A percentile compares a stretch with the other conserved stretches of the same genome.
phyloP scores from a whole-genome alignment of 2,888 invertebrate genomes.

The Isotomurus palustris region DNA sequence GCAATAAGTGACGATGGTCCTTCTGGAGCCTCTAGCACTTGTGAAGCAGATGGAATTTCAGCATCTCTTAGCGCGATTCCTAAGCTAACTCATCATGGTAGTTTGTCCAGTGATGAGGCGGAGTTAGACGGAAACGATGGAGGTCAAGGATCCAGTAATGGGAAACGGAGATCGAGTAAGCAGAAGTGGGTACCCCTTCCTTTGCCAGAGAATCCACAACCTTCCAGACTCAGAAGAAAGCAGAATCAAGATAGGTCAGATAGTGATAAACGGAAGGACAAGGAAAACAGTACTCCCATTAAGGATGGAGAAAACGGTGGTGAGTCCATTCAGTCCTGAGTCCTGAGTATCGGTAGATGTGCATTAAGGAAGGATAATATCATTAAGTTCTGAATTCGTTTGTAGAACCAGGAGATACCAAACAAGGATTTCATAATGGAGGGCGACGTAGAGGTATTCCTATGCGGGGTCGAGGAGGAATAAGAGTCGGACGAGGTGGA shows the following conservation, averaged over 20 bases:
- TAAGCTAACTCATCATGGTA: slow-evolving; percentile 10
- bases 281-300: slow-evolving; percentile 2
- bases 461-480: slow-evolving; percentile 44
- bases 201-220: slow-evolving; percentile 1
- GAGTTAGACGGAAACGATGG: slow-evolving; percentile 1
- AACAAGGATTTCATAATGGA: too few species aligned
- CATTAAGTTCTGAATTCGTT: too few species aligned
- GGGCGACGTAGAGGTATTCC: too few species aligned
- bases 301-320: not conserved
- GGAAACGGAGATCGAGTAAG: not conserved
- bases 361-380: too few species aligned
- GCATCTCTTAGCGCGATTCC: slow-evolving; percentile 6
- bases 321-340: not conserved
- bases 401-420: too few species aligned
- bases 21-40: slow-evolving; percentile 6
- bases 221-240: not conserved
- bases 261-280: slow-evolving; percentile 8
- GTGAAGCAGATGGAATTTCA: not conserved
- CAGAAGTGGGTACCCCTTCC: slow-evolving; percentile 24
- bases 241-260: not conserved
- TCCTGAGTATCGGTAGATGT: too few species aligned
- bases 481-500: slow-evolving; percentile 48
- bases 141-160: not conserved
- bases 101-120: slow-evolving; percentile 16
- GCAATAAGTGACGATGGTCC: slow-evolving; percentile 9